A percentile compares a stretch with the other conserved stretches of the same genome.
Evolutionary conservation across 92 coral and sea anemone genomes (phyloP).

Genomic region (Porites rus): DNA sequence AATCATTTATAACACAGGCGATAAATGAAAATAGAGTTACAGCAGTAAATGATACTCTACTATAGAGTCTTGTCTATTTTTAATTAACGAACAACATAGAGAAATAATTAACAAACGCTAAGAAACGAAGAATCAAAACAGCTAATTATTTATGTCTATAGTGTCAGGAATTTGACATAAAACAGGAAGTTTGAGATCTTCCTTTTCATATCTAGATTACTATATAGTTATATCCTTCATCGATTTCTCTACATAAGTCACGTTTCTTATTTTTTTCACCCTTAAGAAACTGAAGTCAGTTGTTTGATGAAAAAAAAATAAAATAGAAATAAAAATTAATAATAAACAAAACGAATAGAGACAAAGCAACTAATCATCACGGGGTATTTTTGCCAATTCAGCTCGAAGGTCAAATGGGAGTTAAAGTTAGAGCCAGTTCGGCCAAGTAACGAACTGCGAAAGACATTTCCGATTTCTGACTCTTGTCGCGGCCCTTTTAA

Average conservation of each 20-base stretch:
- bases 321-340: no score
- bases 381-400: background rate
- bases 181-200: background rate
- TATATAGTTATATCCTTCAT: background rate
- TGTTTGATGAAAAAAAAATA: no score
- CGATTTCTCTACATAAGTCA: background rate
- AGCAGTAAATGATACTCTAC: background rate
- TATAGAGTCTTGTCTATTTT: background rate
- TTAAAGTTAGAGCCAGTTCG: no score
- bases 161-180: conserved; percentile 2
- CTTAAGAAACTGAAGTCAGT: background rate
- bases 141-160: background rate
- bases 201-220: background rate
- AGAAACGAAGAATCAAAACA: conserved; percentile 14
- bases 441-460: no score
- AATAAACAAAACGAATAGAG: background rate
- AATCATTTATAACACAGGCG: conserved; percentile 3
- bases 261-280: background rate
- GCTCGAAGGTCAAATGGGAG: no score
- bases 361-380: background rate
- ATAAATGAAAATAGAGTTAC: background rate
- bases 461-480: no score
- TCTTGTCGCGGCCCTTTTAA: background rate
- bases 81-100: conserved; percentile 9
- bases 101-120: conserved; percentile 20